Evolutionary conservation across 2,797 vertebrate species (phyloP).

Genomic region (Etheostoma perlongum): DNA sequence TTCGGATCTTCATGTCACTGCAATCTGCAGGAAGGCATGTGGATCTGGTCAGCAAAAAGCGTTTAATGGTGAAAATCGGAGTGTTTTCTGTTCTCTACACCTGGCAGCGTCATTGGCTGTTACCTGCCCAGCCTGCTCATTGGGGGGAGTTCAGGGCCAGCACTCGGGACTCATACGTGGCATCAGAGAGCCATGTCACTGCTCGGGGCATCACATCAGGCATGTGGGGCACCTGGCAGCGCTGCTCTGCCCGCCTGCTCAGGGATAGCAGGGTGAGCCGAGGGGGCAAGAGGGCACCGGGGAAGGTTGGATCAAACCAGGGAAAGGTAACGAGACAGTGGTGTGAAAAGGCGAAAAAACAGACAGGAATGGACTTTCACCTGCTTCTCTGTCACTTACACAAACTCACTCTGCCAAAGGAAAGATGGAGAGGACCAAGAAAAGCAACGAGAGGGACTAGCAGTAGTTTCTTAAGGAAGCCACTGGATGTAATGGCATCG

Average conservation of each 20-base stretch:
- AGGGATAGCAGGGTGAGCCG: constrained; percentile 89
- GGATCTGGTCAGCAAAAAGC: too few species aligned
- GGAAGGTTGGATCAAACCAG: constrained; percentile 93
- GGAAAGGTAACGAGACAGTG: constrained; percentile 96
- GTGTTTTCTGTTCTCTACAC: too few species aligned
- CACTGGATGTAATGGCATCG: constrained; percentile 58
- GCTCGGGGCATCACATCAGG: too few species aligned
- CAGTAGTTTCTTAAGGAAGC: constrained; percentile 53
- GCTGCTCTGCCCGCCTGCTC: constrained; percentile 92
- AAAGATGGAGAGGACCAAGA: constrained; percentile 29
- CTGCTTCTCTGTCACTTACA: constrained; percentile 36
- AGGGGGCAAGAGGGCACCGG: constrained; percentile 88
- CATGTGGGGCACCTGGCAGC: constrained; percentile 98
- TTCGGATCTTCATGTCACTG: constrained; percentile 98
- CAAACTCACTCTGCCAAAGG: constrained; percentile 41
- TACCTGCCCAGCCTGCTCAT: too few species aligned
- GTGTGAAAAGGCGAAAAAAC: constrained; percentile 83
- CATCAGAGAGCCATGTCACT: too few species aligned
- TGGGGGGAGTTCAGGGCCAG: too few species aligned
- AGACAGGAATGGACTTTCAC: constrained; percentile 40
- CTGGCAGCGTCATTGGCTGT: too few species aligned
- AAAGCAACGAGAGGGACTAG: constrained; percentile 22
- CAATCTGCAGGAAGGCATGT: too few species aligned
- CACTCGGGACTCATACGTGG: too few species aligned
- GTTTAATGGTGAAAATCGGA: too few species aligned